Evolutionary conservation across 2,797 vertebrate species (phyloP).

Genomic region (Dicrostonyx torquatus): DNA sequence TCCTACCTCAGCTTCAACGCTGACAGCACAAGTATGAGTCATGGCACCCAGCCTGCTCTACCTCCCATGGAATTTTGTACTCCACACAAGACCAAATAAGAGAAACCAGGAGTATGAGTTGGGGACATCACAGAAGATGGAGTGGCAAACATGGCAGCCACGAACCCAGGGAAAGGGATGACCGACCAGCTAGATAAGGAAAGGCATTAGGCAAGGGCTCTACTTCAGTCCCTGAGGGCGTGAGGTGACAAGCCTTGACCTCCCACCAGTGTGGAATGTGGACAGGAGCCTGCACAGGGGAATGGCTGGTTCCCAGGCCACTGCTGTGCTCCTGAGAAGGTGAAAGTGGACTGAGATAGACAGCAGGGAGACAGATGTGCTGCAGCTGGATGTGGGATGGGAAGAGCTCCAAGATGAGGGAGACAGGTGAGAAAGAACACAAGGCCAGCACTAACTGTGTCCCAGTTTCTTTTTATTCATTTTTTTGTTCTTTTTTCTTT

Average conservation of each 20-base stretch:
- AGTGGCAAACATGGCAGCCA: fast-evolving
- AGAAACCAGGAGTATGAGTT: background rate
- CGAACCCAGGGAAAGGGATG: background rate
- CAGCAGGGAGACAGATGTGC: too few relatives aligned
- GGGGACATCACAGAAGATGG: background rate
- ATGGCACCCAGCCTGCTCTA: background rate
- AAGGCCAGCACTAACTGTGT: constrained; percentile 64
- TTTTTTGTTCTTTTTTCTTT: constrained; percentile 68
- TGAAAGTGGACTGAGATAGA: background rate
- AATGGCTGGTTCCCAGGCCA: background rate
- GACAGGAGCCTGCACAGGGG: fast-evolving
- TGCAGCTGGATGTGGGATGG: background rate
- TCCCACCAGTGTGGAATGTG: background rate
- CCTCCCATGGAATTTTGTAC: background rate
- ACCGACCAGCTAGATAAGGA: background rate
- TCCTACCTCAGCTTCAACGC: background rate
- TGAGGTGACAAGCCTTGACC: fast-evolving
- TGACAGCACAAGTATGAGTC: background rate
- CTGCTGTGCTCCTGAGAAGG: background rate
- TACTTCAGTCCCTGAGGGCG: too few relatives aligned
- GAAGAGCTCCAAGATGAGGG: background rate
- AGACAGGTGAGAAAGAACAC: constrained; percentile 53
- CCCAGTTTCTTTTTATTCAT: constrained; percentile 80
- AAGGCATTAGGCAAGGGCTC: background rate
- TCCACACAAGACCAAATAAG: background rate